A percentile compares a stretch with the other conserved stretches of the same genome.
phyloP scores from a whole-genome alignment of 2,888 invertebrate species.

The Melieria crassipennis region DNA sequence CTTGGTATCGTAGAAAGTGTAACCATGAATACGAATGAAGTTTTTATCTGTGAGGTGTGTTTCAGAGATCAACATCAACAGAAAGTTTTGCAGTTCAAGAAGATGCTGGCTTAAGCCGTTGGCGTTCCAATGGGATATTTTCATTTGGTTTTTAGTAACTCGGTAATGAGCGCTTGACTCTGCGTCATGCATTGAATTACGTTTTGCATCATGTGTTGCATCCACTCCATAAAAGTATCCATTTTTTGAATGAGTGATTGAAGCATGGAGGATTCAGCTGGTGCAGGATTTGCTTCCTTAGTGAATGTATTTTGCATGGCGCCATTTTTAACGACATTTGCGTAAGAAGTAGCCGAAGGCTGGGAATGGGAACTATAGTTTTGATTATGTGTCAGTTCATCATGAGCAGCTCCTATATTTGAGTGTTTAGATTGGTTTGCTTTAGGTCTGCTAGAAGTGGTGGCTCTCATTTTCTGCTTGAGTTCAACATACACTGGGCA shows the following conservation, averaged over 20 bases:
- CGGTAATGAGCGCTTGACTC: no score
- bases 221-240: not conserved
- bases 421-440: no score
- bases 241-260: not conserved
- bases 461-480: not conserved
- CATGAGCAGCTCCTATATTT: no score
- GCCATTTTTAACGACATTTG: not conserved
- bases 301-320: not conserved
- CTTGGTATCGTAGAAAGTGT: conserved; percentile 11
- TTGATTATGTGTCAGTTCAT: not conserved
- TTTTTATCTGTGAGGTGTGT: conserved; percentile 20
- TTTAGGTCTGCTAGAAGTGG: no score
- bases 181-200: no score
- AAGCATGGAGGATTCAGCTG: not conserved
- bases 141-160: not conserved
- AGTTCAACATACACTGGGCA: conserved; percentile 3
- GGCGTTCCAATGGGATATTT: not conserved
- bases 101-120: conserved; percentile 15
- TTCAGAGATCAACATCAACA: conserved; percentile 22
- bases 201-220: conserved; percentile 20
- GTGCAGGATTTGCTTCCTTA: not conserved
- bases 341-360: not conserved
- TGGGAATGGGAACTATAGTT: not conserved
- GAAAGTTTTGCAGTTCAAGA: conserved; percentile 4
- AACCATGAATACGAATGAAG: not conserved